Base-by-base conservation (phyloP, 2,797 vertebrate genomes). In the Alcedo quadribrachys region DNA sequence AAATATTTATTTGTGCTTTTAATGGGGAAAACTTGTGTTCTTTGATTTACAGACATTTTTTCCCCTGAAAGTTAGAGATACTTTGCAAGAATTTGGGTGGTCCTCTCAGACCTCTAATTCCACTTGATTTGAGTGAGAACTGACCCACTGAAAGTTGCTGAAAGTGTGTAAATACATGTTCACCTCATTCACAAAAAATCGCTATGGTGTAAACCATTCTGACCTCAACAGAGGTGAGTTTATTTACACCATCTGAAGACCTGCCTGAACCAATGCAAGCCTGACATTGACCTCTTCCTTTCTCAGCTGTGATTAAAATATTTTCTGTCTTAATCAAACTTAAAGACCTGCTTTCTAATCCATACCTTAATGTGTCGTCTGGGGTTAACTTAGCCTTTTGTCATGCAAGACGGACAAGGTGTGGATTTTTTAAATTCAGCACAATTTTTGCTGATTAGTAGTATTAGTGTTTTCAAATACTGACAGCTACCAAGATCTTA, bases 211-310 rank as follows among this genome's bases (percentile, higher is more conserved):
- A 82, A 94, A 82, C 4, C 1, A 3, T 66, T 74, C 60, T 91
- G 81, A 87, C 50, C 58, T 66, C 71, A 12, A 6, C 16, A 42
- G 68, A 75, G 9, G 21, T n/a, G 28, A 48, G 81, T 88, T 95
- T 80, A 69, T 90, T 85, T 92, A 66, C 42, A 55, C 8, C 54
- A 65, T 50, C 74, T 87, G 88, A 80, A 33, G 45, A 58, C 30
- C 65, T 81, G 62, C 55, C 69, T 37, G 53, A 79, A 58, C 70
- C 71, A 43, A 57, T 68, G 42, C 46, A 81, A 92, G 60, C 25
- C 48, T 86, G 85, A 65, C 46, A 62, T 53, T 68, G 75, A 85
- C 86, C 63, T 81, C 53, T 77, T 84, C 35, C 40, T 94, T 89
- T 75, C 76, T 75, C 62, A 78, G 18, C 46, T 90, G 25, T 58